These are phyloP conservation scores for Polyommatus iphigenia DNA, from an alignment of 2,888 invertebrate species.

Conservation along the genomic window DNA sequence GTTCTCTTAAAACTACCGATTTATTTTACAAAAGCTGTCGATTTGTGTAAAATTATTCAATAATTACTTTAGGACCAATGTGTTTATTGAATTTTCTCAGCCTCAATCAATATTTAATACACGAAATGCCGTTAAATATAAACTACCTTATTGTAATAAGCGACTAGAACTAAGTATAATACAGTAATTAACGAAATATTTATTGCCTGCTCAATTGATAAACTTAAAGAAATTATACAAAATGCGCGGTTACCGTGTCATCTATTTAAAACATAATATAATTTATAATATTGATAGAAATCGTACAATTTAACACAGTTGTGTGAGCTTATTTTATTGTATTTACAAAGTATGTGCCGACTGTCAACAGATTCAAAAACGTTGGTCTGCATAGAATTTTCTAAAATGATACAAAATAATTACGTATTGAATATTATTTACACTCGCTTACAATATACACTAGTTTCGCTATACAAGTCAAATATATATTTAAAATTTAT, in stretches of 20 bases:
- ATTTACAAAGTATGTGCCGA: conserved; percentile 6
- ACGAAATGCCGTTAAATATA: conserved; percentile 37
- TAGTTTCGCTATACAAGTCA: conserved; percentile 20
- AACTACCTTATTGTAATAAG: conserved; percentile 62
- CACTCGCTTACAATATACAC: conserved; percentile 5
- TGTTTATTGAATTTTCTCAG: conserved; percentile 30
- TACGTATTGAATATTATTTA: conserved; percentile 23
- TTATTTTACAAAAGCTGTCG: conserved; percentile 29
- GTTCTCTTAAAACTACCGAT: conserved; percentile 39
- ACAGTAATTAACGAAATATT: conserved; percentile 64
- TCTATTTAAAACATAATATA: background rate
- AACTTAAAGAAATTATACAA: conserved; percentile 11
- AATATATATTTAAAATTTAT: conserved; percentile 25
- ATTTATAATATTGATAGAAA: background rate
- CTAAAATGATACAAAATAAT: background rate
- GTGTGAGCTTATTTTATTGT: background rate
- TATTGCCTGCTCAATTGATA: conserved; percentile 5
- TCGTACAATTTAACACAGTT: background rate
- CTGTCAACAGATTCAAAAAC: background rate
- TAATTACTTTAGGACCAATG: background rate
- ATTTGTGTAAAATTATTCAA: background rate
- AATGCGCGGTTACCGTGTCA: background rate
- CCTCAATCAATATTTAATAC: conserved; percentile 29
- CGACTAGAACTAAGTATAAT: conserved; percentile 74
- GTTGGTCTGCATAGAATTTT: background rate